phyloP scores from a whole-genome alignment of 1,140 invertebrate species.

The Drosophila kepulauana region DNA sequence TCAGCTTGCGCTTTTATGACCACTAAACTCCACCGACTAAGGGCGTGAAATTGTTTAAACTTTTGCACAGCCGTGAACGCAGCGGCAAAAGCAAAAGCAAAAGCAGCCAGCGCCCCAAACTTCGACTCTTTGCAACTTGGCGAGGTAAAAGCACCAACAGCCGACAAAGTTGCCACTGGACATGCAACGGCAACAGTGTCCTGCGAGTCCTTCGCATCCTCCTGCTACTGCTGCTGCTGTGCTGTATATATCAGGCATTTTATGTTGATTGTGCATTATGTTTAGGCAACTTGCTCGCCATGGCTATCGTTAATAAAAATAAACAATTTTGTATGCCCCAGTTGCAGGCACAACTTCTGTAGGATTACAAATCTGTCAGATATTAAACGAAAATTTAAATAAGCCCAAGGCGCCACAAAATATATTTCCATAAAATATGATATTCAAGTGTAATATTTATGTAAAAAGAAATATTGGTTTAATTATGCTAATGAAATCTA shows the following conservation, averaged over 20 bases:
- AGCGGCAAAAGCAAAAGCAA: neutral
- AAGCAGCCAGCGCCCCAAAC: conserved; percentile 10
- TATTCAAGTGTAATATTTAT: too few relatives aligned
- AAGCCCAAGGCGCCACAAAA: neutral
- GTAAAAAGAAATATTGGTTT: neutral
- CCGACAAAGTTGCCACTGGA: conserved; percentile 52
- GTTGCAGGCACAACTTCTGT: neutral
- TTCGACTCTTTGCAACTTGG: conserved; percentile 19
- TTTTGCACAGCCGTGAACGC: conserved; percentile 28
- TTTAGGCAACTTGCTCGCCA: conserved; percentile 20
- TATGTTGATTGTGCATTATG: conserved; percentile 25
- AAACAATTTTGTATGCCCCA: conserved; percentile 2
- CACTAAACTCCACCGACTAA: conserved; percentile 47
- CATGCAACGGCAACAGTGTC: conserved; percentile 6
- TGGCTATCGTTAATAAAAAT: conserved; percentile 22
- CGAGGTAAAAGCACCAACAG: conserved; percentile 41
- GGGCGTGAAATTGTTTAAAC: conserved; percentile 75
- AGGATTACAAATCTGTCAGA: conserved; percentile 5
- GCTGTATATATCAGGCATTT: neutral
- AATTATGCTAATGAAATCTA: conserved; percentile 1
- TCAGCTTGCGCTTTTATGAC: conserved; percentile 62
- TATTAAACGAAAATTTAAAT: conserved; percentile 5
- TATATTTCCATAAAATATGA: too few relatives aligned
- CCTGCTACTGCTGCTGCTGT: too few relatives aligned
- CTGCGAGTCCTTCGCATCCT: neutral